Base-by-base conservation (phyloP, 2,888 invertebrate genomes). In the Stictocephala bisonia region DNA sequence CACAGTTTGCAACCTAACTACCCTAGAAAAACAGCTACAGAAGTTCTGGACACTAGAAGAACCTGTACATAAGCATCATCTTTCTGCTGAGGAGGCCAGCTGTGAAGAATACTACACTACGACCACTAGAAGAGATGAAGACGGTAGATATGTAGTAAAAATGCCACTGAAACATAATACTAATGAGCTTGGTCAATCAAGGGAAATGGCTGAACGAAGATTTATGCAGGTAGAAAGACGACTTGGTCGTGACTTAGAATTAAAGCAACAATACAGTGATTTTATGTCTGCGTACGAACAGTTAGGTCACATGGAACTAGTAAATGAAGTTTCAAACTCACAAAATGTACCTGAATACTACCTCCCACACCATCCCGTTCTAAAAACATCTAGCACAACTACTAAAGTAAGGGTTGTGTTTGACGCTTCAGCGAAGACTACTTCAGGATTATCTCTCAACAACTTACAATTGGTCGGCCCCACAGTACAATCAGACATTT, bases 371-470 rank as follows among this genome's bases (percentile, higher is more conserved):
- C 66, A 66, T 44, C 15, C 66, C 1, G 27, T 66, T 6, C 3
- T 66, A 11, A 66, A 66, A 27, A n/a, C 26, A 26, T 66, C 66
- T 2, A 66, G 66, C 13, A 48, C 66, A 40, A 66, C 66, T 7
- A 66, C 66, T 2, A 66, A 48, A 20, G 40, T 66, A 66, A 41
- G 66, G n/a, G 66, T 66, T 22, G 66, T 66, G 18, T 66, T 66
- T 27, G 48, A 66, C 20, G 66, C 44, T 11, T 66, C 66, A 13
- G 41, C 44, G 4, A 66, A 48, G 11, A 44, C 66, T 3, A 15
- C 66, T 3, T 26, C 66, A 6, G 66, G 66, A 6, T 1, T 22
- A 15, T 66, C 66, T 3, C 20, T 60, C 1, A 60, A 60, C 22
- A 13, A 18, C 18, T 2, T 40, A 20, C 31, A 20, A 40, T 13